These are phyloP conservation scores for Philaethria dido DNA, from an alignment of 2,888 invertebrate species.

Conservation along the genomic window DNA sequence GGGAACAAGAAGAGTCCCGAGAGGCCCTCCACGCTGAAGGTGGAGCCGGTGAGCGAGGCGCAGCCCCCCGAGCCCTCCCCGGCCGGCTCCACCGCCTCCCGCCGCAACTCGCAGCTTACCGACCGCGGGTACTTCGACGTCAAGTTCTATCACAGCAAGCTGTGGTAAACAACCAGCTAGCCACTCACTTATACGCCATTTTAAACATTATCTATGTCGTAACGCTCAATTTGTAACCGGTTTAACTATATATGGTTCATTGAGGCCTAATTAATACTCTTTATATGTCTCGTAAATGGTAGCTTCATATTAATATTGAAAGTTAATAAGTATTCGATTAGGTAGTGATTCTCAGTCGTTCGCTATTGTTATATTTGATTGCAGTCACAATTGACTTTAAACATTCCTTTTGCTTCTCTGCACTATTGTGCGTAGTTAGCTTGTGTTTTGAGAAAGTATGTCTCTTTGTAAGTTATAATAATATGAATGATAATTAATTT, in stretches of 20 bases:
- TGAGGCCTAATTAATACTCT: constrained; percentile 4
- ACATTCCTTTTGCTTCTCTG: constrained; percentile 12
- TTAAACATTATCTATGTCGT: neutral
- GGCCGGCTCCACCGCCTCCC: constrained; percentile 50
- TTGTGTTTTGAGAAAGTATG: neutral
- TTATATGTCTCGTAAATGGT: neutral
- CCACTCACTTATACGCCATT: constrained; percentile 6
- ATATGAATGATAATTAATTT: constrained; percentile 1
- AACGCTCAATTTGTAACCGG: neutral
- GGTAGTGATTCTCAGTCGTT: neutral
- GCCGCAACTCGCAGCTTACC: constrained; percentile 77
- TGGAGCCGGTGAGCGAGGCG: constrained; percentile 44
- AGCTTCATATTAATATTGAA: neutral
- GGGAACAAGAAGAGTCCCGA: constrained; percentile 44
- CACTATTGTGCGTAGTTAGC: constrained; percentile 7
- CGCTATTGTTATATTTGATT: constrained; percentile 5
- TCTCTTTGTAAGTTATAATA: constrained; percentile 2
- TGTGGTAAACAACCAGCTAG: constrained; percentile 83
- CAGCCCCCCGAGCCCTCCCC: constrained; percentile 44
- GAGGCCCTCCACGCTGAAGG: constrained; percentile 52
- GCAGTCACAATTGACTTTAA: constrained; percentile 15
- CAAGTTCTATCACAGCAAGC: constrained; percentile 90
- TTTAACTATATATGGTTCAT: neutral
- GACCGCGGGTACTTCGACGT: constrained; percentile 89
- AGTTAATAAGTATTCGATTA: neutral